Evolutionary conservation across 2,113 vertebrate species (phyloP).

Genomic region (Collichthys lucidus): DNA sequence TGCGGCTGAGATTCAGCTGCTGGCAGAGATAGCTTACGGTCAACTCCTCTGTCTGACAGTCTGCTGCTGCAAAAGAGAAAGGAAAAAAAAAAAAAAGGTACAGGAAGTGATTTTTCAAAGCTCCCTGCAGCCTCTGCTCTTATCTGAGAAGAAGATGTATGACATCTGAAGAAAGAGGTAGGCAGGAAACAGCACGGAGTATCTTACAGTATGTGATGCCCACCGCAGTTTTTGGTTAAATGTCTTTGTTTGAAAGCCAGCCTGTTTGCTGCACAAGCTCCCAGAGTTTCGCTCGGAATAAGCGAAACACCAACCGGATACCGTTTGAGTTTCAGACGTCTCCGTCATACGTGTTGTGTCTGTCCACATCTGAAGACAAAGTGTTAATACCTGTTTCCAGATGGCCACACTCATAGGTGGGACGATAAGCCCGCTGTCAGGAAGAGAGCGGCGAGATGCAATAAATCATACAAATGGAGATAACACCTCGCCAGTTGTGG

Average conservation of each 20-base stretch:
- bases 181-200: neutral
- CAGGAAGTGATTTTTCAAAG: constrained; percentile 76
- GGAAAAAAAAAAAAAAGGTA: constrained; percentile 5
- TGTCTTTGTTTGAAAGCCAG: constrained; percentile 5
- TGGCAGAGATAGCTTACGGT: constrained; percentile 62
- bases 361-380: neutral
- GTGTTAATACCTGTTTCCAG: neutral
- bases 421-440: neutral
- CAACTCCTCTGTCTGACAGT: constrained; percentile 46
- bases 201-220: constrained; percentile 26
- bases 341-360: neutral
- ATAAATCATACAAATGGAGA: neutral
- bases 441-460: neutral
- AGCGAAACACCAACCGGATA: neutral
- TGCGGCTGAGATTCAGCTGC: constrained; percentile 66
- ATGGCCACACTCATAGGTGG: neutral
- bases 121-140: constrained; percentile 58
- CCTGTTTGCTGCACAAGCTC: neutral
- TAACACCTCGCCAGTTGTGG: neutral
- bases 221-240: neutral
- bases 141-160: constrained; percentile 55
- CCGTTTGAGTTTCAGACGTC: neutral
- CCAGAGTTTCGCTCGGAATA: neutral
- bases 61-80: neutral
- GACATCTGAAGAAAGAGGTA: constrained; percentile 28